Conservation (phyloP, 2,113 vertebrate species). For the Microtus richardsoni region DNA sequence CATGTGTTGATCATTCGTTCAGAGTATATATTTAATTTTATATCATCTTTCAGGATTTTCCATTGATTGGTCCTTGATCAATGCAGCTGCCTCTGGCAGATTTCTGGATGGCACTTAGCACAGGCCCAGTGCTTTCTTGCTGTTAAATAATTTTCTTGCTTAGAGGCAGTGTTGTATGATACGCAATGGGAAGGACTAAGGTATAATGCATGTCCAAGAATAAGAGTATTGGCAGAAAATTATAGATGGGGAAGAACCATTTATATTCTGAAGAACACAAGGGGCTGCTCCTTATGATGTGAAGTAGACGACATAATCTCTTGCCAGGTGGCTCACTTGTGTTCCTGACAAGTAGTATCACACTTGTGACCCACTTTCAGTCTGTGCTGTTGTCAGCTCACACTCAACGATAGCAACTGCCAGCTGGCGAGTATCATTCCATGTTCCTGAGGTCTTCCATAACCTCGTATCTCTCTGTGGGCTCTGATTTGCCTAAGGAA, state of each 20-base stretch:
- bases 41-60: neutral
- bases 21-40: neutral
- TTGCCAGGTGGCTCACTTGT: neutral
- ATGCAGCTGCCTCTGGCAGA: neutral
- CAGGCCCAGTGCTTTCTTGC: neutral
- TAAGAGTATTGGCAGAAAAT: neutral
- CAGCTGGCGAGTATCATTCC: neutral
- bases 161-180: neutral
- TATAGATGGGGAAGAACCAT: neutral
- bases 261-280: neutral
- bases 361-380: neutral
- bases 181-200: neutral
- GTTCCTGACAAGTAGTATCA: neutral
- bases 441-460: neutral
- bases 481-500: neutral
- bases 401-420: neutral
- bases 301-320: neutral
- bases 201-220: neutral
- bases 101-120: neutral
- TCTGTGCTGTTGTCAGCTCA: neutral
- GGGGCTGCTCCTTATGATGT: neutral
- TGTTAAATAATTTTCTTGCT: neutral
- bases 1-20: neutral
- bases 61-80: neutral
- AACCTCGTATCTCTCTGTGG: neutral